Base-by-base conservation (phyloP, 2,888 invertebrate species). In the Chelonus formosanus region DNA sequence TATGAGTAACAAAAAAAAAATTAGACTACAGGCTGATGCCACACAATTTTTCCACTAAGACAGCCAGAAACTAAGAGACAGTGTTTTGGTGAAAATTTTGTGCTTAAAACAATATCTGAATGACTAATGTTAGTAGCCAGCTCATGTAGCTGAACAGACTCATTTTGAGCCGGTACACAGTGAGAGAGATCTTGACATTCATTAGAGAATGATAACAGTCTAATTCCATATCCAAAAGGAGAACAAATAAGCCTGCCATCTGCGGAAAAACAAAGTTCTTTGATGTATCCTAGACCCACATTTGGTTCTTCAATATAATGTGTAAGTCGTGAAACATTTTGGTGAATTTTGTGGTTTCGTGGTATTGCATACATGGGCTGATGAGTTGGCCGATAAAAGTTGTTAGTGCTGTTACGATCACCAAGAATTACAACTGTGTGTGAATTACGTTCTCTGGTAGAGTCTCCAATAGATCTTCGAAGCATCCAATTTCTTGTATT, bases 181-280 rank as follows among this genome's bases (percentile, higher is more conserved):
- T 90, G 89, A 8, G 92, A 90, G 65, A 96, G 85, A 80, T 96
- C 96, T 59, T 91, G 88, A 80, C 95, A 95, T 57, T 90, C 85
- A 5, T 89, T 87, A 75, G 91, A 90, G 74, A 96, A 93, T 0
- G 92, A 91, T 34, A 97, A 85, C 3, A 97, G 86, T n/a, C 97
- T 87, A 68, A 96, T 89, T 40, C 97, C 96, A 77, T 90, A 91
- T 0, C 91, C 93, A 83, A 91, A 96, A 0, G 97, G 97, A 0
- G 96, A 97, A 79, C 95, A 95, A 36, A 97, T 91, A 6, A 97
- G 85, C 58, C 96, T 88, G 0, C 97, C 97, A 81, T 97, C 96
- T 1, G 93, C 87, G 1, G 96, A 96, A 84, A 95, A 97, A 76
- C 94, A 94, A 54, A 95, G 86, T 80, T 97, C 97, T 84, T 97